Evolutionary conservation across 2,113 vertebrate species (phyloP), one percentile per base, ranked within the genome.

Genomic region (Ammospiza nelsoni): DNA sequence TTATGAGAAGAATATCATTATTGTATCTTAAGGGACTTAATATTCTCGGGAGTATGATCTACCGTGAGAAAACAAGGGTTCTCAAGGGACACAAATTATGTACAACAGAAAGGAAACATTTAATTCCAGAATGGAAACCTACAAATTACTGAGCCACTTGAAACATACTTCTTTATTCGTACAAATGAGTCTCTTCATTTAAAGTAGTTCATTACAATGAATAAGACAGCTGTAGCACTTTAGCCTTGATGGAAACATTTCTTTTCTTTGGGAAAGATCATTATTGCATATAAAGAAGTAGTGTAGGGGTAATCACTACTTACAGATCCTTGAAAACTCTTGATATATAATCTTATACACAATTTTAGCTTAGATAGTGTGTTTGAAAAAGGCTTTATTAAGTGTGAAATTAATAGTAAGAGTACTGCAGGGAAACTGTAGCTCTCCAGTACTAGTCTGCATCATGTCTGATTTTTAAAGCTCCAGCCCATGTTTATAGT

Each of bases 121-220:
- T 74, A 84, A 88, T 75, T 95, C 29, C 59, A 83, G 76, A 74
- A 86, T 58, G 63, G 88, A 95, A 95, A 90, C 59, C 49, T 83
- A 85, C 48, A 94, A 89, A 94, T 94, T 94, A 85, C 90, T 79
- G 51, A 95, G n/a, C 51, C 57, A 68, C 91, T 96, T 88, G 87
- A 96, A 97, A 81, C 9, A 91, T 14, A 61, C n/a, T 91, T 89
- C 74, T 92, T 75, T 82, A 80, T 92, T 96, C 9, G 12, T 67
- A 92, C n/a, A 95, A 90, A 94, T 77, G 28, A 92, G 52, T 84
- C 48, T 90, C 63, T 91, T 94, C 75, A 90, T 92, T 89, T 92
- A 91, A 96, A 95, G 67, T 67, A 85, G 62, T 87, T 95, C 55
- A 88, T 92, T 95, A 94, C 79, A 95, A 93, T 78, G 57, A 93